Percentiles rank a stretch among this genome's conserved stretches.
Evolutionary conservation across 2,888 invertebrate genomes (phyloP).

Genomic region (Druceiella hillmani): DNA sequence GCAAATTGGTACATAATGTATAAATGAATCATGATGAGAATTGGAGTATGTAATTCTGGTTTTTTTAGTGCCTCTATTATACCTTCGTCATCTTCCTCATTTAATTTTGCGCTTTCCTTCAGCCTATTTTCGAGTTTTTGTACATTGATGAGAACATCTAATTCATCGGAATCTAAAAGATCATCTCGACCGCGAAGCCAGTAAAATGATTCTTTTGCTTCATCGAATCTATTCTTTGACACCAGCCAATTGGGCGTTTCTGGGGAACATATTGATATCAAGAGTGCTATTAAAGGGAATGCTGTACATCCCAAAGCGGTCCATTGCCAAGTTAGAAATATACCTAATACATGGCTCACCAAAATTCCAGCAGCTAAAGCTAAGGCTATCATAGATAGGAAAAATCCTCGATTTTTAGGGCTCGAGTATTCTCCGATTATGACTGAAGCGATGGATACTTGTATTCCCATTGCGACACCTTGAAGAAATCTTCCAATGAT

Average conservation of each 20-base stretch:
- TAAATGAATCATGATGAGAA: constrained; percentile 45
- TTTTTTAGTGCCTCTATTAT: constrained; percentile 40
- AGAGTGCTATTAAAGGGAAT: constrained; percentile 41
- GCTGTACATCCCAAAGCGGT: constrained; percentile 44
- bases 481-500: constrained; percentile 33
- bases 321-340: constrained; percentile 49
- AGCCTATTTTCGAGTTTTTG: constrained; percentile 15
- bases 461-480: constrained; percentile 48
- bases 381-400: constrained; percentile 53
- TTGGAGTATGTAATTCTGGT: constrained; percentile 44
- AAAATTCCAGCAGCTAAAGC: constrained; percentile 56
- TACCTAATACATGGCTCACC: constrained; percentile 56
- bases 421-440: constrained; percentile 54
- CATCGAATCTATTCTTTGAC: constrained; percentile 43
- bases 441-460: constrained; percentile 41
- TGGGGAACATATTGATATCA: constrained; percentile 38
- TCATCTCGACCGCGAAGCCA: constrained; percentile 49
- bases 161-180: constrained; percentile 36
- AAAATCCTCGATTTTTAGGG: constrained; percentile 55
- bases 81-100: constrained; percentile 39
- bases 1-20: constrained; percentile 46
- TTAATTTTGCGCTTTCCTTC: constrained; percentile 41
- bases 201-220: constrained; percentile 50
- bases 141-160: constrained; percentile 34
- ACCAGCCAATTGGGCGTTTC: constrained; percentile 64